Percentiles rank a stretch among this genome's conserved stretches.
Evolutionary conservation across 1,140 invertebrate species (phyloP).

Genomic region (Amyelois transitella): DNA sequence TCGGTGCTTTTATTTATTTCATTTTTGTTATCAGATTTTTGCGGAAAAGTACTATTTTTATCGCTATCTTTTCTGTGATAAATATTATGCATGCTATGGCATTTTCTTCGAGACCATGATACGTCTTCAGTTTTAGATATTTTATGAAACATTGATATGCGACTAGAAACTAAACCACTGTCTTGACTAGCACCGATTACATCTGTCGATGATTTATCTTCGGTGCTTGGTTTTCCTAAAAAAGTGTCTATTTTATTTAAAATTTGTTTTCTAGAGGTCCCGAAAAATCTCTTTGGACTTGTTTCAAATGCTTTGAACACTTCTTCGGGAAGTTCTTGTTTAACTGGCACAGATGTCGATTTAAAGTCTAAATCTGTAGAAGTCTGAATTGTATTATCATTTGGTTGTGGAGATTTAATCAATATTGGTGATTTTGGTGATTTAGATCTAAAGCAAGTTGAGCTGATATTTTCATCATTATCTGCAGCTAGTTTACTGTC

Average conservation of each 20-base stretch:
- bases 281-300: constrained; percentile 66
- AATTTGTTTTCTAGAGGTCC: constrained; percentile 61
- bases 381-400: constrained; percentile 3
- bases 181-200: constrained; percentile 30
- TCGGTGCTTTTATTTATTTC: constrained; percentile 8
- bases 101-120: constrained; percentile 35
- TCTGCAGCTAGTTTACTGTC: constrained; percentile 45
- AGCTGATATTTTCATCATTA: constrained; percentile 25
- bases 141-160: constrained; percentile 61
- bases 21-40: constrained; percentile 7
- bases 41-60: constrained; percentile 12
- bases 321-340: constrained; percentile 64
- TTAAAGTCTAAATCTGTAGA: neutral
- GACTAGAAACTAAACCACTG: constrained; percentile 64
- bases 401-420: neutral
- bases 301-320: constrained; percentile 69
- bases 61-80: constrained; percentile 27
- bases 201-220: constrained; percentile 25
- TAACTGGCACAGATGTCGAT: constrained; percentile 20
- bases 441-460: constrained; percentile 11
- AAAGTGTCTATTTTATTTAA: constrained; percentile 65
- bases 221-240: constrained; percentile 41
- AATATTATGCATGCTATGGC: constrained; percentile 47
- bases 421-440: constrained; percentile 11
- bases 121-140: constrained; percentile 51